Percentiles rank a stretch among this genome's conserved stretches.
Conservation (phyloP, 2,888 invertebrate genomes). For the Macroteleia sp. region DNA sequence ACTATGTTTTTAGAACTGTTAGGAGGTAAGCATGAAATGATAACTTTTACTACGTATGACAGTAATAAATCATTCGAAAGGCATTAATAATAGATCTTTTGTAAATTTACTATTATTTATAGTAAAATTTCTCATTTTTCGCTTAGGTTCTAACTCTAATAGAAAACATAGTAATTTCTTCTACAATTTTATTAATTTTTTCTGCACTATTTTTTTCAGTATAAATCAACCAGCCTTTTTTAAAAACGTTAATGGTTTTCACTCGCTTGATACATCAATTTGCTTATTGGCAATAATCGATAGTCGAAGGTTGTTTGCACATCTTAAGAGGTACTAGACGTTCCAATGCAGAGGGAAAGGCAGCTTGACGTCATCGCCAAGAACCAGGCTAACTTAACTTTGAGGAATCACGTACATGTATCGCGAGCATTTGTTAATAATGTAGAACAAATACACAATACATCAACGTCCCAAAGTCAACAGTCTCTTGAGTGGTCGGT, state of each 20-base stretch:
- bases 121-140: too few species aligned
- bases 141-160: too few species aligned
- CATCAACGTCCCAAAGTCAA: conserved; percentile 7
- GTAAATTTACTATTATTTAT: too few species aligned
- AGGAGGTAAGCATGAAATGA: too few species aligned
- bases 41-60: too few species aligned
- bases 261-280: conserved; percentile 45
- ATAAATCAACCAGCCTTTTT: too few species aligned
- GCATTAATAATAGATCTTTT: too few species aligned
- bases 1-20: too few species aligned
- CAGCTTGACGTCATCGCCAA: conserved; percentile 78
- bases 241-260: conserved; percentile 27
- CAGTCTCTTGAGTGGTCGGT: conserved; percentile 12
- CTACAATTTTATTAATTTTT: too few species aligned
- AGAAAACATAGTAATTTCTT: too few species aligned
- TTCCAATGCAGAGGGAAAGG: conserved; percentile 77
- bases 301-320: conserved; percentile 72
- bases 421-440: conserved; percentile 14
- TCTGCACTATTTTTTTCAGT: too few species aligned
- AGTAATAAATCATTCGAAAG: too few species aligned
- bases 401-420: conserved; percentile 1
- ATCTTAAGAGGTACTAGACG: conserved; percentile 78
- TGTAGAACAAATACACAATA: conserved; percentile 33
- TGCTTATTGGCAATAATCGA: conserved; percentile 70
- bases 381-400: conserved; percentile 79